These are phyloP conservation scores for Botrylloides violaceus DNA, from an alignment of 23 tunicate species.

Conservation along the genomic window DNA sequence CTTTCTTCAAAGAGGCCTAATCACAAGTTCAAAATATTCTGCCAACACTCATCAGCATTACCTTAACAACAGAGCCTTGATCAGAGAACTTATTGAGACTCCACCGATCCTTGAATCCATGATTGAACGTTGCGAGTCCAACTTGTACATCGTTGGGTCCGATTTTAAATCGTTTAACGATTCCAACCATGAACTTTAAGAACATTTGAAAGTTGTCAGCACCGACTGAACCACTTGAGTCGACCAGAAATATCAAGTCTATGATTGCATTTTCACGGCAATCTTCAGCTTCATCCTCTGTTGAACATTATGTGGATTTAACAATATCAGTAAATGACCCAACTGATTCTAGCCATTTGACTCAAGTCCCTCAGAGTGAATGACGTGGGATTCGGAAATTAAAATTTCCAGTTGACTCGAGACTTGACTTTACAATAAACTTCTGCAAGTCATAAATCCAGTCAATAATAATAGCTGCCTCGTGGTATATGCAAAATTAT, in stretches of 20 bases:
- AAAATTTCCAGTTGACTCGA: too few relatives aligned
- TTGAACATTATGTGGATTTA: too few relatives aligned
- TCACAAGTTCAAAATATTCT: not conserved
- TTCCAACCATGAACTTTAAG: conserved; percentile 10
- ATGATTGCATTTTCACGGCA: conserved; percentile 28
- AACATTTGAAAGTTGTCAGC: conserved; percentile 24
- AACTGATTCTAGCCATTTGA: too few relatives aligned
- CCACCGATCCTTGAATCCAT: conserved; percentile 28
- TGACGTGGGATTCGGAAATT: too few relatives aligned
- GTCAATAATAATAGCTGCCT: too few relatives aligned
- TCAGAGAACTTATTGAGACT: conserved; percentile 11
- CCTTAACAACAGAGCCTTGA: conserved; percentile 2
- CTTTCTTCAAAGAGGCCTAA: too few relatives aligned
- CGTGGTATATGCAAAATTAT: too few relatives aligned
- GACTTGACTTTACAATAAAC: too few relatives aligned
- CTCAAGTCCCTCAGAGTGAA: too few relatives aligned
- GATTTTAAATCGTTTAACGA: conserved; percentile 32
- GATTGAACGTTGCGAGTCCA: conserved; percentile 26
- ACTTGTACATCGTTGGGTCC: conserved; percentile 44
- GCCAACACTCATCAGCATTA: not conserved
- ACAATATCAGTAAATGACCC: too few relatives aligned
- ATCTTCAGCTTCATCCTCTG: conserved; percentile 24
- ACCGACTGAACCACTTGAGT: conserved; percentile 45
- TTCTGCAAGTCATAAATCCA: too few relatives aligned
- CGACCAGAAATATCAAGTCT: conserved; percentile 42